Evolutionary conservation across 2,797 vertebrate species (phyloP).

Genomic region (Paedocypris micromegethes): DNA sequence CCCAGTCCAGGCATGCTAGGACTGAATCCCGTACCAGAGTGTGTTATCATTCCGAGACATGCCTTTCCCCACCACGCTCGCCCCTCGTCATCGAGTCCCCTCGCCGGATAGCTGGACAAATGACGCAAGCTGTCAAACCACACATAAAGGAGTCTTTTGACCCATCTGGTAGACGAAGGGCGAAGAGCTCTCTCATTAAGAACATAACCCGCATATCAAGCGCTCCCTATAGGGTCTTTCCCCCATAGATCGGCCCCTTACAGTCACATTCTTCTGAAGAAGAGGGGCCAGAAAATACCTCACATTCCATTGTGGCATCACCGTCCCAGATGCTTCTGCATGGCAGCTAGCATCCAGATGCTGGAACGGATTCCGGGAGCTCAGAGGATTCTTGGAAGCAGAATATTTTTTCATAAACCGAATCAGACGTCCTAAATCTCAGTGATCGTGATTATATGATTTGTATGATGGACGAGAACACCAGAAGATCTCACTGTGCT

Average conservation of each 20-base stretch:
- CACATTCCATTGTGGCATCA: conserved; percentile 64
- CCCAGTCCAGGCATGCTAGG: conserved; percentile 15
- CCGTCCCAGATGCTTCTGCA: conserved; percentile 55
- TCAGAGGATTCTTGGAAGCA: conserved; percentile 18
- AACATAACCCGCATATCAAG: conserved; percentile 36
- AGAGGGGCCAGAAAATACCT: conserved; percentile 58
- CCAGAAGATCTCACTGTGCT: too few species aligned
- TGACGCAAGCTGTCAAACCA: conserved; percentile 9
- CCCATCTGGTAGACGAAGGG: conserved; percentile 28
- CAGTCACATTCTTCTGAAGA: conserved; percentile 9
- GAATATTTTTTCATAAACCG: conserved; percentile 6
- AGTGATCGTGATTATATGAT: too few species aligned
- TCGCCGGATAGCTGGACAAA: conserved; percentile 16
- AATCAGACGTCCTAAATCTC: neutral
- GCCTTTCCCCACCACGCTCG: conserved; percentile 9
- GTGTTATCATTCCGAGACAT: conserved; percentile 9
- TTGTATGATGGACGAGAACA: too few species aligned
- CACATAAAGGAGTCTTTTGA: conserved; percentile 23
- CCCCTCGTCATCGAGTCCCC: conserved; percentile 6
- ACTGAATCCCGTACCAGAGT: conserved; percentile 18
- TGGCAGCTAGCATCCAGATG: conserved; percentile 56
- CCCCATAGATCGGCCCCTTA: conserved; percentile 9
- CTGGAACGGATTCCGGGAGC: conserved; percentile 44
- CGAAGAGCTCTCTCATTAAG: neutral
- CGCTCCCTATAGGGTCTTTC: conserved; percentile 32